Base-by-base conservation (phyloP, 2,113 vertebrate genomes). In the Triplophysa dalaica region DNA sequence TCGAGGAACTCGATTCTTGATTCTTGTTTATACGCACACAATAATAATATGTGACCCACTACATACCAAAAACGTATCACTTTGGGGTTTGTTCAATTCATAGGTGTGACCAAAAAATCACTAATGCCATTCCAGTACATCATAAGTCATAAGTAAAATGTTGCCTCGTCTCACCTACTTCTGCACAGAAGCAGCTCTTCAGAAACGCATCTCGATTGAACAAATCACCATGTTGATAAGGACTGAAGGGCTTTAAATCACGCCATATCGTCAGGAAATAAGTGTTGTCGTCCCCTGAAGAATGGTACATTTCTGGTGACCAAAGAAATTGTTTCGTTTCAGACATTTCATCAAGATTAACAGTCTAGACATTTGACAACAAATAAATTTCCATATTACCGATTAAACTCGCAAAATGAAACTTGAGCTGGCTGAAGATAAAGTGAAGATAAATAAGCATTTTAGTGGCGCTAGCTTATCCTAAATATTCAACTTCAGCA, bases 161-260 rank as follows among this genome's bases (percentile, higher is more conserved):
- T 54, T 54, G 50, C 50, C 5, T 1, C 4, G 50, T 4, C 17
- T 52, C 50, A 16, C 16, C 13, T 52, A 56, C 66, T 38, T 8
- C 48, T 56, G 21, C 19, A 50, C 19, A 56, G 56, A 64, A 21
- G 17, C 50, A 10, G 9, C 52, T 58, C 54, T 38, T 56, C 24
- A 60, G 70, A 60, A 56, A 43, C 8, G 0, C 38, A 19, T 16
- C 10, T 26, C 3, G 58, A 33, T n/a, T 73, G 54, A 73, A 73
- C 70, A 74, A 74, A 74, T 74, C n/a, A 43, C 33, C 29, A 61
- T 74, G 33, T 19, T 75, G 41, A 75, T 75, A 75, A 26, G 60
- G 22, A 75, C 21, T 17, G 54, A 73, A 62, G 16, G 56, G 72
- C 41, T 75, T 48, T 63, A 26, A 29, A 73, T 75, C 58, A 62